Evolutionary conservation across 2,797 vertebrate species (phyloP).

Genomic region (Adrianichthys oophorus): DNA sequence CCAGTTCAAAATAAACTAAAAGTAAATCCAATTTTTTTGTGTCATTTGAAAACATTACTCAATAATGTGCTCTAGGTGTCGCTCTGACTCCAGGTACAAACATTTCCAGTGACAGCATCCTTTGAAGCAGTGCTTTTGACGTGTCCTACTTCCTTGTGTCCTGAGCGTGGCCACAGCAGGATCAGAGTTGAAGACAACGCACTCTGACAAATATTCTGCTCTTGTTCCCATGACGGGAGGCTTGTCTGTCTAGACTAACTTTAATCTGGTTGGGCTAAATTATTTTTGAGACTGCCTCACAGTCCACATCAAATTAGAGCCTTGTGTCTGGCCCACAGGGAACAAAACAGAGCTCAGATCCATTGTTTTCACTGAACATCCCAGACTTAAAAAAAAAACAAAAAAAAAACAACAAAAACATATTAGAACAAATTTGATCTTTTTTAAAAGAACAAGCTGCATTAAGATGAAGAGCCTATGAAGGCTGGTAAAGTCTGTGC

Average conservation of each 20-base stretch:
- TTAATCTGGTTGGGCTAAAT: constrained; percentile 40
- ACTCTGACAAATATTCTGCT: constrained; percentile 62
- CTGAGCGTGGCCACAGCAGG: constrained; percentile 34
- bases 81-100: constrained; percentile 2
- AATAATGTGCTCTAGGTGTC: constrained; percentile 14
- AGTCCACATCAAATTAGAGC: constrained; percentile 34
- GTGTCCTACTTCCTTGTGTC: constrained; percentile 44
- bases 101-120: constrained; percentile 25
- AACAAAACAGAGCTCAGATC: constrained; percentile 5
- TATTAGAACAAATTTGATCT: background rate
- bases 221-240: constrained; percentile 41
- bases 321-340: constrained; percentile 22
- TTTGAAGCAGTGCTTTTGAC: constrained; percentile 28
- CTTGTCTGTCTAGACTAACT: constrained; percentile 34
- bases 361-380: background rate
- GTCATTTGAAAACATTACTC: constrained; percentile 7
- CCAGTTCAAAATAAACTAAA: no score
- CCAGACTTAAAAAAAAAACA: background rate
- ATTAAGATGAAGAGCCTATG: no score
- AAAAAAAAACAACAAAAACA: background rate
- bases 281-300: constrained; percentile 38
- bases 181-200: constrained; percentile 39
- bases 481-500: no score
- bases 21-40: no score
- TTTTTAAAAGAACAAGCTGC: background rate